Base-by-base conservation (phyloP, 1,140 invertebrate genomes). In the Nixonia krombeini region DNA sequence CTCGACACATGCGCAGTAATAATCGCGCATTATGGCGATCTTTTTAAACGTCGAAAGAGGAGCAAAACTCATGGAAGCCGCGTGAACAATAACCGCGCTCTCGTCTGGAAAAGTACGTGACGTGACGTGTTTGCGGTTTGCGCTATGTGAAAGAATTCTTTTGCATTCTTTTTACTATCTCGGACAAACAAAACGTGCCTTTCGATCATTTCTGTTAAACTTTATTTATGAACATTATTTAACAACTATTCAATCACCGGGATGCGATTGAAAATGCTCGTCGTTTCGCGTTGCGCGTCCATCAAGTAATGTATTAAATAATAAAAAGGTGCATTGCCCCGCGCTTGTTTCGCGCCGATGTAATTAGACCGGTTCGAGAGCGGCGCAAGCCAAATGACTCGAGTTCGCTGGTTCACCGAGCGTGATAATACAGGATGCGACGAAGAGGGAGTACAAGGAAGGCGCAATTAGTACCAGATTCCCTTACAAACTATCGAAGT, bases 1-100 rank as follows among this genome's bases (percentile, higher is more conserved):
- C 51, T 61, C 55, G 56, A 66, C 46, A 45, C 45, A 38, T 57
- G 33, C n/a, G 51, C 57, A 51, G 52, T 61, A 67, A 67, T 61
- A 33, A 47, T 61, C 47, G 37, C 41, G 49, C 46, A 16, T n/a
- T n/a, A n/a, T n/a, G n/a, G n/a, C n/a, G n/a, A n/a, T n/a, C 37
- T 61, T 26, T 26, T 26, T 26, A 5, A 4, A 4, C 25, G 25
- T 5, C 25, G 25, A 26, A 26, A 4, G 25, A 26, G 9, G 4
- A 4, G 25, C 25, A 26, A 9, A 26, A n/a, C n/a, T n/a, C n/a
- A n/a, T n/a, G n/a, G n/a, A n/a, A n/a, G n/a, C n/a, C 29, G 55
- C 44, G 25, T 37, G 21, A 50, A 57, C 46, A 46, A 33, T 52
- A 57, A 56, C 28, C 25, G 40, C 51, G 45, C 38, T 63, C 40